Conservation (phyloP, 1,140 invertebrate genomes). For the Trichogramma pretiosum region DNA sequence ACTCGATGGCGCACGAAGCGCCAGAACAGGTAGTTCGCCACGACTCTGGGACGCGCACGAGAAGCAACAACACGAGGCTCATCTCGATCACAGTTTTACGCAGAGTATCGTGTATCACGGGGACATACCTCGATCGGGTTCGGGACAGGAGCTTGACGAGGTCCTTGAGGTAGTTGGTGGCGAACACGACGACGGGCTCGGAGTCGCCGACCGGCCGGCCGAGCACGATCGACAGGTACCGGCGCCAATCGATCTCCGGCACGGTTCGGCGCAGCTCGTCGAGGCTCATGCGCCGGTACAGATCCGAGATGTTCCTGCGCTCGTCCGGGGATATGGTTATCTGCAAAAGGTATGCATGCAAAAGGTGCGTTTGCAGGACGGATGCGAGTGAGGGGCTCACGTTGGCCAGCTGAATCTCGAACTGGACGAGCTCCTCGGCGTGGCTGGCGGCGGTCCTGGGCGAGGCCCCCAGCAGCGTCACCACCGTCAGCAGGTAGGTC, state of each 20-base stretch:
- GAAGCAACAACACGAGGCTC: not conserved
- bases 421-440: slow-evolving; percentile 67
- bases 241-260: slow-evolving; percentile 70
- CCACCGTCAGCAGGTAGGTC: slow-evolving; percentile 63
- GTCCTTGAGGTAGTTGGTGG: slow-evolving; percentile 56
- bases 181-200: slow-evolving; percentile 66
- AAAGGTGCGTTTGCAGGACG: not conserved
- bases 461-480: slow-evolving; percentile 58
- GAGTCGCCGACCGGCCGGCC: slow-evolving; percentile 48
- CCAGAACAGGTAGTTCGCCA: slow-evolving; percentile 79
- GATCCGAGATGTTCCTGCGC: slow-evolving; percentile 65
- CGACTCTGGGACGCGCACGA: slow-evolving; percentile 33
- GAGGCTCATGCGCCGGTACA: slow-evolving; percentile 72
- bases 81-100: not conserved
- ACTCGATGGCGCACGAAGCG: slow-evolving; percentile 77
- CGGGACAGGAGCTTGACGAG: slow-evolving; percentile 40
- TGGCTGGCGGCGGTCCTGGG: slow-evolving; percentile 50
- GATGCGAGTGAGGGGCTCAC: slow-evolving; percentile 33
- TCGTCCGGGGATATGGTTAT: slow-evolving; percentile 76
- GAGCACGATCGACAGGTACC: slow-evolving; percentile 64
- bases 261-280: slow-evolving; percentile 57
- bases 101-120: not conserved
- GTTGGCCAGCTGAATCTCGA: slow-evolving; percentile 71
- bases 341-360: slow-evolving; percentile 37
- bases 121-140: slow-evolving; percentile 37